Base-by-base conservation (phyloP, 2,888 invertebrate genomes). In the Phaedon cochleariae region DNA sequence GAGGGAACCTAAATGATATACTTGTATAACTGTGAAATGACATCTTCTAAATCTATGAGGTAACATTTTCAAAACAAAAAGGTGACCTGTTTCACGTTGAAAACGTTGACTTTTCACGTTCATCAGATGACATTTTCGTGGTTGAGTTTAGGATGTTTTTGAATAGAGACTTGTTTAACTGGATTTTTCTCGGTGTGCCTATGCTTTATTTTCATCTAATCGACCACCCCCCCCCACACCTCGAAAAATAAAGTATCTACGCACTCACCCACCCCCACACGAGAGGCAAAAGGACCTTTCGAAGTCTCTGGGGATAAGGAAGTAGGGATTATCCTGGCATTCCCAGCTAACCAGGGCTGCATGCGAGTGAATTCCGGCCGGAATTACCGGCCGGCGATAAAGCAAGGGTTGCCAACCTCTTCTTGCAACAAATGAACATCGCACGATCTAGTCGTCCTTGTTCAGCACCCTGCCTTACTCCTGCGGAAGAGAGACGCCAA, bases 341-440 rank as follows among this genome's bases (percentile, higher is more conserved):
- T n/a, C n/a, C n/a, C 17, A 45, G 26, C 57, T 45, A 57, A 57
- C 45, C 45, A 17, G 41, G 34, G 45, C 57, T 45, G 45, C 45
- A 57, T 21, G 57, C 45, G 46, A 46, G 57, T 45, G n/a, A 57
- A 57, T 57, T 45, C 46, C n/a, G 41, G 46, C 12, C 17, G 45
- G 12, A 22, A 57, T 45, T 57, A 57, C 57, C 26, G 57, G 34
- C 1, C 54, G 31, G 6, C 54, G 54, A 54, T 37, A 54, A 26
- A 54, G 54, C 45, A 57, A 57, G 57, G 57, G 57, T 57, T 57
- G 57, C 57, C 57, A 57, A 57, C 41, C 20, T 31, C 21, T 12
- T 20, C 41, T 55, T 21, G 31, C 21, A n/a, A 18, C 34, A 54
- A 54, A 54, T 54, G 54, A 41, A 55, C 55, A 55, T 37, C 55